phyloP scores from a whole-genome alignment of 2,888 invertebrate genomes.

The Liposcelis brunnea region DNA sequence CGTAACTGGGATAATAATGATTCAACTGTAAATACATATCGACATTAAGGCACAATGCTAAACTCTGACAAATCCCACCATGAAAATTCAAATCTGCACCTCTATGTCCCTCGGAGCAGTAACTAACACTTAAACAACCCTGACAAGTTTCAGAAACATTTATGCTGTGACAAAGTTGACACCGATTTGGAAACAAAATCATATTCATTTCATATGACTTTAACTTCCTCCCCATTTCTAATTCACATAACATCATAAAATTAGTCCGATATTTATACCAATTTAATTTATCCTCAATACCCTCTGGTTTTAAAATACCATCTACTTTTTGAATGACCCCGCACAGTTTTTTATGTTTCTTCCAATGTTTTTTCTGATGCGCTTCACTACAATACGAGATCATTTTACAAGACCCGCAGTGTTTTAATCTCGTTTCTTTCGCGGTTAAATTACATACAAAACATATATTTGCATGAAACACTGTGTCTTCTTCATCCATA shows the following conservation, averaged over 20 bases:
- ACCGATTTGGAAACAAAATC: not conserved
- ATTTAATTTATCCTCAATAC: not conserved
- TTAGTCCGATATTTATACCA: not conserved
- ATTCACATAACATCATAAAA: not conserved
- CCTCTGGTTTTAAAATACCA: not conserved
- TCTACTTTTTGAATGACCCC: not conserved
- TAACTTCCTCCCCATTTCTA: not conserved
- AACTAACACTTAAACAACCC: no score
- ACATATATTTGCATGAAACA: conserved; percentile 2
- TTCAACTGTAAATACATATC: no score
- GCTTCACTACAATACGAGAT: not conserved
- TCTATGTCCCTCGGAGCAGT: no score
- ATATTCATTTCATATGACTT: not conserved
- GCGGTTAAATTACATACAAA: not conserved
- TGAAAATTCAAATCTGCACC: no score
- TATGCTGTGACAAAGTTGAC: not conserved
- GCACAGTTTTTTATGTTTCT: conserved; percentile 4
- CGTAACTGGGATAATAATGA: no score
- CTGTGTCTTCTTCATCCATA: no score
- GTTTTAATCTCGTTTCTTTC: not conserved
- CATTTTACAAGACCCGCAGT: not conserved
- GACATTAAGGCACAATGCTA: no score
- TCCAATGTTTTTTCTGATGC: conserved; percentile 4
- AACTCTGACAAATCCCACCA: no score
- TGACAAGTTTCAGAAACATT: no score